Percentiles rank a stretch among this genome's conserved stretches.
These are phyloP conservation scores for Apodemus speciosus DNA, from an alignment of 2,113 vertebrate genomes.

Conservation along the genomic window DNA sequence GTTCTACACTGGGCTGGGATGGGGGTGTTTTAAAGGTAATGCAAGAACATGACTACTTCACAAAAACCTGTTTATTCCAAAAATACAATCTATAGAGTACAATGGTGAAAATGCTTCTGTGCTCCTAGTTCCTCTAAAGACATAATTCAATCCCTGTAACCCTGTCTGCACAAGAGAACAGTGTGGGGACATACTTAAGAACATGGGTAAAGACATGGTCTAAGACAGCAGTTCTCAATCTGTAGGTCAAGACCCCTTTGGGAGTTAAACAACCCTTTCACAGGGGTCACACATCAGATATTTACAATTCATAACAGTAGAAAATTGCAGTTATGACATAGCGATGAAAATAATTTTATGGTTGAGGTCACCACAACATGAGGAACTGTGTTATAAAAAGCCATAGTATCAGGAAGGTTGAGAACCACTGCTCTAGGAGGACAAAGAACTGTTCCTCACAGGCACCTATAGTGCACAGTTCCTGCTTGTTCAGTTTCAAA, in stretches of 20 bases:
- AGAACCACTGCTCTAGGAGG: not conserved
- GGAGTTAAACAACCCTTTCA: not conserved
- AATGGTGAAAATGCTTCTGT: not conserved
- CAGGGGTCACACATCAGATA: not conserved
- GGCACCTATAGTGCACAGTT: not conserved
- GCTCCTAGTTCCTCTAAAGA: not conserved
- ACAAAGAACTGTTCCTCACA: not conserved
- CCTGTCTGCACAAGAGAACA: not conserved
- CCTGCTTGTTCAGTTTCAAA: conserved; percentile 5
- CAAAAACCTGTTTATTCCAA: conserved; percentile 22
- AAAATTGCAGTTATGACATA: not conserved
- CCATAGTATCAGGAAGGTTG: not conserved
- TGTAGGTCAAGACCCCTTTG: not conserved
- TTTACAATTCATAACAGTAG: not conserved
- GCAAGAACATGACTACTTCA: conserved; percentile 13
- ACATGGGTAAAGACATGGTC: not conserved
- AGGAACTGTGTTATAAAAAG: not conserved
- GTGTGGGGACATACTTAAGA: not conserved
- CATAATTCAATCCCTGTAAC: not conserved
- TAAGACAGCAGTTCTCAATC: not conserved
- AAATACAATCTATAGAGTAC: not conserved
- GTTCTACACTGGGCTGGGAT: not conserved
- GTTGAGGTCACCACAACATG: not conserved
- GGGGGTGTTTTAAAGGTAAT: conserved; percentile 4
- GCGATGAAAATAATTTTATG: not conserved